Evolutionary conservation across 1,140 invertebrate species (phyloP).

Genomic region (Drosophila leontia): DNA sequence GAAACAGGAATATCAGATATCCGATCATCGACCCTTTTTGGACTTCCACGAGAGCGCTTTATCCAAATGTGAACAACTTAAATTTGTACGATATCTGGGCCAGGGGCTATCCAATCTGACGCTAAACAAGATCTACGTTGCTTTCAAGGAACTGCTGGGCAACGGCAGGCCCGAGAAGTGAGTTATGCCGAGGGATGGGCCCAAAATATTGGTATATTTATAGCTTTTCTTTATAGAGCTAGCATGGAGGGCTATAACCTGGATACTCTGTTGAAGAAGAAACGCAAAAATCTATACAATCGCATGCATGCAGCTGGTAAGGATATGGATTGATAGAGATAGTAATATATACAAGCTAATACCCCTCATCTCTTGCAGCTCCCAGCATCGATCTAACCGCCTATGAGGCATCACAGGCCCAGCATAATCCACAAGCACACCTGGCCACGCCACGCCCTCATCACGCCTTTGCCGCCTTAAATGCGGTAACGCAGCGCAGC

Average conservation of each 20-base stretch:
- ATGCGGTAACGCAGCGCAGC: constrained; percentile 48
- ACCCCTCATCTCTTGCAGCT: constrained; percentile 13
- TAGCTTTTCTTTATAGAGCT: constrained; percentile 17
- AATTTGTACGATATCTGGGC: constrained; percentile 85
- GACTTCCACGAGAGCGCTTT: constrained; percentile 85
- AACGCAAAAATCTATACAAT: constrained; percentile 81
- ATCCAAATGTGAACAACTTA: constrained; percentile 85
- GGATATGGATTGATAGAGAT: neutral
- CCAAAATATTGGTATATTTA: neutral
- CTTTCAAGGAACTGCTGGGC: constrained; percentile 79
- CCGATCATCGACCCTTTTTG: constrained; percentile 85
- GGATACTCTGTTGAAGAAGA: constrained; percentile 78
- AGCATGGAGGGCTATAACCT: constrained; percentile 75
- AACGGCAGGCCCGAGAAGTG: constrained; percentile 77
- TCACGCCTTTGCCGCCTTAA: constrained; percentile 68
- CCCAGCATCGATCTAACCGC: constrained; percentile 62
- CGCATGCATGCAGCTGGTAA: constrained; percentile 78
- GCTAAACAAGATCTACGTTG: constrained; percentile 84
- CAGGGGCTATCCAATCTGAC: constrained; percentile 85
- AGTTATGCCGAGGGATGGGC: constrained; percentile 6
- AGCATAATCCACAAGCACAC: constrained; percentile 45
- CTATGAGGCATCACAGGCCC: constrained; percentile 44
- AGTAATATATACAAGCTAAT: constrained; percentile 62
- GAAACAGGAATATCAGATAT: constrained; percentile 84
- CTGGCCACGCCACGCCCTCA: constrained; percentile 54